Base-by-base conservation (phyloP, 2,888 invertebrate genomes). In the Mythimna vitellina region DNA sequence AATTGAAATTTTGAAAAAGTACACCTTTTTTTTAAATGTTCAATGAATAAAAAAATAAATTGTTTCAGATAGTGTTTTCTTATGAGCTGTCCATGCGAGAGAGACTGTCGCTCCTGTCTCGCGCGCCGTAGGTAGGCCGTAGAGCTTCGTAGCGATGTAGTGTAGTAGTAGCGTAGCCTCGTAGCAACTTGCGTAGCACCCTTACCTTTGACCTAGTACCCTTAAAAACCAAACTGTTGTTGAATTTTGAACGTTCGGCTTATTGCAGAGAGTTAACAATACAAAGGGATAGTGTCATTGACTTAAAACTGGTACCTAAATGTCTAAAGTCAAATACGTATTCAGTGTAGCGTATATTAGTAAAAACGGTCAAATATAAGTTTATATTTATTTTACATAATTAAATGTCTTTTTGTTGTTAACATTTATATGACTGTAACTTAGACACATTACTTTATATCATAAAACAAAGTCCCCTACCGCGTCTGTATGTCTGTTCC, bases 1-100 rank as follows among this genome's bases (percentile, higher is more conserved):
- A 49, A 49, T 49, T 8, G 3, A 20, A 49, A 8, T 46, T 7
- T 49, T 20, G 20, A 20, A 49, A 49, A 49, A 20, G 20, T 20
- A 49, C 9, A 35, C 9, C 8, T 9, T n/a, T 7, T 49, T 51
- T 51, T 51, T 2, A 3, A n/a, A n/a, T 9, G 8, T 51, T 51
- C 17, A 51, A n/a, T 51, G n/a, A 51, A 51, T 51, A 51, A 51
- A 51, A 20, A 51, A 8, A 49, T 64, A 14, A 67, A 69, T 78
- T 74, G 78, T 85, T 86, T 82, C 85, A 86, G 84, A 80, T 75
- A 78, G 78, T 67, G 66, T 81, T 82, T 32, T 70, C 62, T 64
- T 80, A 91, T 91, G 91, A 88, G 85, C 85, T 90, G 92, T 82
- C 81, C 88, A 54, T 91, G 91, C 83, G 71, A 78, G 22, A 69